Conservation (phyloP, 1,140 invertebrate genomes). For the Apis florea region DNA sequence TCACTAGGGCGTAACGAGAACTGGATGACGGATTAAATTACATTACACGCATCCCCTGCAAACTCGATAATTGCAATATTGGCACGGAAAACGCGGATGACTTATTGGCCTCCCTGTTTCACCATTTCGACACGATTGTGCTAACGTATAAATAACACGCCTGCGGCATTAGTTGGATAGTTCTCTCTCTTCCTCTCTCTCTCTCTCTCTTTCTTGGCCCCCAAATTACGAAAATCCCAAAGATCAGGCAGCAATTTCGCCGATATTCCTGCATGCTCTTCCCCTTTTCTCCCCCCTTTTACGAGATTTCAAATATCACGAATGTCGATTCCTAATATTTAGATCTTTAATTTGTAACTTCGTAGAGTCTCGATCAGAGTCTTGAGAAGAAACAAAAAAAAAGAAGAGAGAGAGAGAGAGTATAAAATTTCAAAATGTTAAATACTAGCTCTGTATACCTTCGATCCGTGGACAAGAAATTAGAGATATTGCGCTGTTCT, state of each 20-base stretch:
- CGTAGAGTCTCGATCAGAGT: too few relatives aligned
- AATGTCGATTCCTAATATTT: background rate
- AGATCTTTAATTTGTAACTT: too few relatives aligned
- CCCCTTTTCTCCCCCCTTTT: background rate
- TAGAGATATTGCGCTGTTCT: background rate
- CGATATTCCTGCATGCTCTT: background rate
- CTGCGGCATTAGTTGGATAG: constrained; percentile 39
- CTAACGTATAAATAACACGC: constrained; percentile 68
- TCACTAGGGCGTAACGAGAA: background rate
- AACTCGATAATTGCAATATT: constrained; percentile 44
- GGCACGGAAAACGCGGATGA: constrained; percentile 19
- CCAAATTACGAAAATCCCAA: constrained; percentile 49
- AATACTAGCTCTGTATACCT: too few relatives aligned
- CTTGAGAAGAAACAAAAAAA: too few relatives aligned
- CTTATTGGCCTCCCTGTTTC: constrained; percentile 15
- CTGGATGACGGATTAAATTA: constrained; percentile 16
- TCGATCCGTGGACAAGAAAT: background rate
- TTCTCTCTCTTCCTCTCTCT: background rate
- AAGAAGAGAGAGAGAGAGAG: too few relatives aligned
- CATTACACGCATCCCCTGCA: background rate
- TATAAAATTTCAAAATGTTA: too few relatives aligned
- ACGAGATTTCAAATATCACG: background rate
- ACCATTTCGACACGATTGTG: constrained; percentile 62
- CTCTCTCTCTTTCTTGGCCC: background rate
- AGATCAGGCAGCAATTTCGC: constrained; percentile 55